Conservation (phyloP, 2,113 vertebrate species). For the Rhagologus leucostigma region DNA sequence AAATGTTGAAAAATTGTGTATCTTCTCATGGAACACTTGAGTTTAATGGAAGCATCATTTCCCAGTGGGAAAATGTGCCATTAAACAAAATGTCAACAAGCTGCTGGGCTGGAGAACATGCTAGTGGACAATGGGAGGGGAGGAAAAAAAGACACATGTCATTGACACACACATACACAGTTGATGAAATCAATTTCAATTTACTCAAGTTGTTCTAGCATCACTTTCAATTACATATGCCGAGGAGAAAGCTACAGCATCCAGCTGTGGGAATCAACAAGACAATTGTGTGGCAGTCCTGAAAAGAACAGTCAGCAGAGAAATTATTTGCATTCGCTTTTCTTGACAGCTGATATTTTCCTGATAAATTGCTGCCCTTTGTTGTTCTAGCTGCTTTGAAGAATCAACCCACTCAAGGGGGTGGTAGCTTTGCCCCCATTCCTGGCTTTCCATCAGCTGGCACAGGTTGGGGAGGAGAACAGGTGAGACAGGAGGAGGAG, state of each 20-base stretch:
- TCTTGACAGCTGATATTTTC: constrained; percentile 62
- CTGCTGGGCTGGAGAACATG: constrained; percentile 4
- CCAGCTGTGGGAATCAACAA: constrained; percentile 63
- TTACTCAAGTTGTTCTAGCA: constrained; percentile 40
- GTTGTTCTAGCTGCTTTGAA: constrained; percentile 46
- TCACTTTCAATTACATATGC: constrained; percentile 23
- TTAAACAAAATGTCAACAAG: constrained; percentile 32
- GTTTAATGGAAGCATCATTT: background rate
- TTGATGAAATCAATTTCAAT: constrained; percentile 39
- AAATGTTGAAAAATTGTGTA: background rate
- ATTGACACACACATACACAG: background rate
- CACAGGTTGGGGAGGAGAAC: background rate
- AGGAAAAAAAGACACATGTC: background rate
- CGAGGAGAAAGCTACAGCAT: constrained; percentile 46
- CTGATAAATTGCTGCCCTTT: constrained; percentile 64
- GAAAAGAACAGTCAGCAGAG: constrained; percentile 48
- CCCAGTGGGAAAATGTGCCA: background rate
- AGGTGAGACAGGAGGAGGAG: background rate
- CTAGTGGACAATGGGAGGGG: constrained; percentile 24
- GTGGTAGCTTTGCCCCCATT: background rate
- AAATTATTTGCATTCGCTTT: constrained; percentile 38
- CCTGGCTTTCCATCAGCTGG: background rate
- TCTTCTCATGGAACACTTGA: constrained; percentile 12
- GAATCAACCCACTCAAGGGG: constrained; percentile 18
- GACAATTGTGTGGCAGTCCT: constrained; percentile 16